These are phyloP conservation scores for Vireo altiloquus DNA, from an alignment of 2,113 vertebrate species.

Conservation along the genomic window DNA sequence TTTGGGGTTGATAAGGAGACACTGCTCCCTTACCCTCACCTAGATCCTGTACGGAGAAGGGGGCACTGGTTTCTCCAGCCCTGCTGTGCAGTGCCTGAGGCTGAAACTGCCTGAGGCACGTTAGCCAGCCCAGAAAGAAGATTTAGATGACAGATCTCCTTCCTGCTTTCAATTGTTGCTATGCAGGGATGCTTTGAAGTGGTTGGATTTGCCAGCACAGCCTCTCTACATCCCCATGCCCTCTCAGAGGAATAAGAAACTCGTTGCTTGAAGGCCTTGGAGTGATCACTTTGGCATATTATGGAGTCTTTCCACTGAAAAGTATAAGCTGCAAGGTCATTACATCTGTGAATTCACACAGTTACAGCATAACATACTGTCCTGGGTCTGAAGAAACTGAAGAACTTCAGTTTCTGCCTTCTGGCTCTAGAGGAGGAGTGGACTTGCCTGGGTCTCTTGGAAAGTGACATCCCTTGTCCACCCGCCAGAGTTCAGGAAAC, in stretches of 20 bases:
- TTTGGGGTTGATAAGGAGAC: not conserved
- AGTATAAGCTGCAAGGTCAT: not conserved
- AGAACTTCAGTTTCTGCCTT: not conserved
- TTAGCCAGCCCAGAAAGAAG: not conserved
- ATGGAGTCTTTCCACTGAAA: not conserved
- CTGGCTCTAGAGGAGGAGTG: not conserved
- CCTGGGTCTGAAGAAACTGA: not conserved
- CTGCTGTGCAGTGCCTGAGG: not conserved
- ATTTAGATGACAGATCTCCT: not conserved
- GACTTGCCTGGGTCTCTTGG: not conserved
- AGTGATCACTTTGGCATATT: not conserved
- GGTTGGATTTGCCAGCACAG: not conserved
- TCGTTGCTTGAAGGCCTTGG: not conserved
- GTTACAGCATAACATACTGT: not conserved
- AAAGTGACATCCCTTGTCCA: not conserved
- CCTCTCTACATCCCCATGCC: not conserved
- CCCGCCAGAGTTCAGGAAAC: not conserved
- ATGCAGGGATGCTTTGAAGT: not conserved
- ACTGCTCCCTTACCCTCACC: not conserved
- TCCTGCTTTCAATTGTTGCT: not conserved
- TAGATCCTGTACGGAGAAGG: not conserved
- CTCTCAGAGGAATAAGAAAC: not conserved
- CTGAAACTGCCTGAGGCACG: not conserved
- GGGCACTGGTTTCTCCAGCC: not conserved
- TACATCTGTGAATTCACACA: not conserved